These are phyloP conservation scores for Sylvia atricapilla DNA, from an alignment of 2,113 vertebrate genomes.

Conservation along the genomic window DNA sequence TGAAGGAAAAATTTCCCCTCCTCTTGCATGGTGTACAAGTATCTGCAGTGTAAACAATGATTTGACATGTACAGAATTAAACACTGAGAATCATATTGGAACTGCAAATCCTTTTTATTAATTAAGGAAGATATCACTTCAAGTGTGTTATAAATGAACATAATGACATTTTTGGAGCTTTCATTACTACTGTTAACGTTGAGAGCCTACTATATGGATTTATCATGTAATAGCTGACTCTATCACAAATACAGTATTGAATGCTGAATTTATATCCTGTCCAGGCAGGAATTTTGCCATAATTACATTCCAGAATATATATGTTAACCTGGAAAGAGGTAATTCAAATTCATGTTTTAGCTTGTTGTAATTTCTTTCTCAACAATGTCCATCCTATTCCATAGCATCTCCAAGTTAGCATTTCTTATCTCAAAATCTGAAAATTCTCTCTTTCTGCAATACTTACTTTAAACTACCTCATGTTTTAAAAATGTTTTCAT, in stretches of 20 bases:
- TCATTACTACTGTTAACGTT: background rate
- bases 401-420: no score
- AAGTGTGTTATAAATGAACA: background rate
- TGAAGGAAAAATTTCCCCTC: background rate
- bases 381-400: no score
- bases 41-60: background rate
- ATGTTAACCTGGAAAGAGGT: background rate
- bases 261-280: background rate
- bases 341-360: background rate
- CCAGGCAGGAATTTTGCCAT: background rate
- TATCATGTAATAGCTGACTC: background rate
- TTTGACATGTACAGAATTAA: background rate
- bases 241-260: background rate
- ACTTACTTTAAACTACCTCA: background rate
- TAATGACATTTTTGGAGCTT: background rate
- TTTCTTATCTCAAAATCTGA: background rate
- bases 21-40: background rate
- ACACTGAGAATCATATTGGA: background rate
- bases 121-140: background rate
- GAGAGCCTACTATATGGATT: background rate
- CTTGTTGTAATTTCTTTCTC: background rate
- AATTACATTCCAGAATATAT: background rate
- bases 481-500: background rate
- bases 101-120: background rate
- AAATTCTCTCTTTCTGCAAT: background rate